Percentiles rank a stretch among this genome's conserved stretches.
phyloP scores from a whole-genome alignment of 1,140 invertebrate species.

The Drosophila arawakana region DNA sequence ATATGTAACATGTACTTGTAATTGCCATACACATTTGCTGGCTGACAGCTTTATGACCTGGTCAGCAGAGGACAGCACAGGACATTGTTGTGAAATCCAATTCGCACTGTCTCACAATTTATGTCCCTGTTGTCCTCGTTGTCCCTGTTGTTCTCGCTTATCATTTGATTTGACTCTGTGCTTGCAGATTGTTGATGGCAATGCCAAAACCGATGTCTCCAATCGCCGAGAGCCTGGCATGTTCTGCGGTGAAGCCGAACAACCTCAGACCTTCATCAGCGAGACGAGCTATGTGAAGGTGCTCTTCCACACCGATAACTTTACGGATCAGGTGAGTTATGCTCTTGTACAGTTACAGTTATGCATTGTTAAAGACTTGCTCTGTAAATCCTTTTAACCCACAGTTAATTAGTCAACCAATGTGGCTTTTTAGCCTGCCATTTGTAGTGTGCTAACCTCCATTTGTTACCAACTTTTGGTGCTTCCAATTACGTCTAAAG shows the following conservation, averaged over 20 bases:
- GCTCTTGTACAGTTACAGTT: not conserved
- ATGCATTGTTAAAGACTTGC: not conserved
- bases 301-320: slow-evolving; percentile 95
- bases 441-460: slow-evolving; percentile 7
- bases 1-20: slow-evolving; percentile 37
- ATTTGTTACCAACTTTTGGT: slow-evolving; percentile 37
- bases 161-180: slow-evolving; percentile 49
- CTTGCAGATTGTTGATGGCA: slow-evolving; percentile 91
- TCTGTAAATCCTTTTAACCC: not conserved
- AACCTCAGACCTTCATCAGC: slow-evolving; percentile 96
- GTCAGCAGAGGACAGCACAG: not conserved
- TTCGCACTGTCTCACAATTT: slow-evolving; percentile 30
- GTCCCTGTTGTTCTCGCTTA: slow-evolving; percentile 23
- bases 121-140: slow-evolving; percentile 4
- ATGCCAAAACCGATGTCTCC: slow-evolving; percentile 93
- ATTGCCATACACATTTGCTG: slow-evolving; percentile 36
- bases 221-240: slow-evolving; percentile 94
- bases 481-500: slow-evolving; percentile 70
- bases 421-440: not conserved
- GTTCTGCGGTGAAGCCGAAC: slow-evolving; percentile 96
- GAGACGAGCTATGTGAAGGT: slow-evolving; percentile 96
- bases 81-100: slow-evolving; percentile 22
- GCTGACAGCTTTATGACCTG: slow-evolving; percentile 58
- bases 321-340: slow-evolving; percentile 93
- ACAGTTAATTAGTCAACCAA: not conserved